Evolutionary conservation across 2,888 invertebrate genomes (phyloP).

Genomic region (Spilosoma lubricipeda): DNA sequence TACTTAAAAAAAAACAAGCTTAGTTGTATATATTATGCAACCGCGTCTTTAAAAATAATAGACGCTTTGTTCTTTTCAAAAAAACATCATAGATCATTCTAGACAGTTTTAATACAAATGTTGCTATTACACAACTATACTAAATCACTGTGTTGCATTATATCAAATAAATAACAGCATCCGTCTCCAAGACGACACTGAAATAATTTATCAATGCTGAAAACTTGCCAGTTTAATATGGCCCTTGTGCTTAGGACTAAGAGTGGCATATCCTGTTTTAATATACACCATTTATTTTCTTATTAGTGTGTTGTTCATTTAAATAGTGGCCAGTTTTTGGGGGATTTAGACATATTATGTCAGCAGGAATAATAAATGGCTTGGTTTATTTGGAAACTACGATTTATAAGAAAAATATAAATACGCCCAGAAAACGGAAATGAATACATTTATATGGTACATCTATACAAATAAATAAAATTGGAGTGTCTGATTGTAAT

Average conservation of each 20-base stretch:
- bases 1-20: too few species aligned
- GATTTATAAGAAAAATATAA: neutral
- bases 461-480: too few species aligned
- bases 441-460: neutral
- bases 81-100: neutral
- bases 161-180: neutral
- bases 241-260: neutral
- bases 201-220: neutral
- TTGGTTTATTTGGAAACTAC: neutral
- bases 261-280: neutral
- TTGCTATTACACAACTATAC: neutral
- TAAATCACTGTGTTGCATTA: conserved; percentile 10
- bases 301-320: conserved; percentile 2
- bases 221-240: neutral
- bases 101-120: conserved; percentile 4
- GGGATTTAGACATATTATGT: conserved; percentile 7
- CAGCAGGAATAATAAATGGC: neutral
- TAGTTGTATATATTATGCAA: neutral
- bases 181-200: neutral
- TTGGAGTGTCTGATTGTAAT: too few species aligned
- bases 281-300: neutral
- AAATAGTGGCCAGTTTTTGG: conserved; percentile 2
- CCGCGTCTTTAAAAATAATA: neutral
- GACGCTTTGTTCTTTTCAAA: neutral
- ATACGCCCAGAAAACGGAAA: neutral